A percentile compares a stretch with the other conserved stretches of the same genome.
phyloP scores from a whole-genome alignment of 2,888 invertebrate genomes.

The Agonopterix arenella region DNA sequence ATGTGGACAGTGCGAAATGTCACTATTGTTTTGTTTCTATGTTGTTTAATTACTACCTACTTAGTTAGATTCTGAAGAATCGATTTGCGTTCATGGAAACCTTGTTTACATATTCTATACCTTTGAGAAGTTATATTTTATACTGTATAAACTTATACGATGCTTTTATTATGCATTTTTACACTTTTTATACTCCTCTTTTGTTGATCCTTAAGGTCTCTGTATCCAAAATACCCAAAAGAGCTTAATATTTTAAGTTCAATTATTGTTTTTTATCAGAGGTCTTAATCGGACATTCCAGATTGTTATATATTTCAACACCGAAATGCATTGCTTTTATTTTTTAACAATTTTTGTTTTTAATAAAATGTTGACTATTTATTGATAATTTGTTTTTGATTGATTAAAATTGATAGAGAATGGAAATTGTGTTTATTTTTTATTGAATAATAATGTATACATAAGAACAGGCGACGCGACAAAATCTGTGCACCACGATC shows the following conservation, averaged over 20 bases:
- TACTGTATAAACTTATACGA: too few species aligned
- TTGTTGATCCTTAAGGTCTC: constrained; percentile 31
- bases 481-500: too few species aligned
- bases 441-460: too few species aligned
- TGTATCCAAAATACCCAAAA: not conserved
- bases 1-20: too few species aligned
- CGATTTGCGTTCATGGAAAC: too few species aligned
- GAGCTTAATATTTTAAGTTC: constrained; percentile 5
- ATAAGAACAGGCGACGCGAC: too few species aligned
- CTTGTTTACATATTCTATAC: not conserved
- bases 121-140: too few species aligned
- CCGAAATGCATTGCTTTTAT: constrained; percentile 17
- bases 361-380: constrained; percentile 35
- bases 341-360: constrained; percentile 19
- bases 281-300: constrained; percentile 45
- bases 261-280: constrained; percentile 8
- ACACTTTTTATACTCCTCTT: constrained; percentile 24
- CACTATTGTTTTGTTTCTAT: too few species aligned
- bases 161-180: not conserved
- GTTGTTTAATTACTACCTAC: too few species aligned
- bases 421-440: constrained; percentile 15
- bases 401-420: constrained; percentile 34
- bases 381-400: constrained; percentile 34
- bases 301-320: constrained; percentile 15
- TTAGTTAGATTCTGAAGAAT: too few species aligned